Conservation (phyloP, 2,888 invertebrate species). For the Macrostomum cliftonense region DNA sequence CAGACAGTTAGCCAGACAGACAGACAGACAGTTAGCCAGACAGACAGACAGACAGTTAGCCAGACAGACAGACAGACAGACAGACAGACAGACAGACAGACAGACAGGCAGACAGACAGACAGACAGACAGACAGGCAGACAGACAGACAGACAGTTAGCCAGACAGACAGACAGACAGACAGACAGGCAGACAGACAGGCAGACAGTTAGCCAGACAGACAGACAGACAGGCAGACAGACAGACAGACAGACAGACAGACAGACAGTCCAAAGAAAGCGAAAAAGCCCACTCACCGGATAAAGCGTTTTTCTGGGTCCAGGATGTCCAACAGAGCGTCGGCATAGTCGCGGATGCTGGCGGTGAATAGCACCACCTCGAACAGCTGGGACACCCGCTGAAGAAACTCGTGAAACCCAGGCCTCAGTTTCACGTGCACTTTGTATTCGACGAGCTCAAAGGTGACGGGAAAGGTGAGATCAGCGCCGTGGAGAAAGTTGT, state of each 20-base stretch:
- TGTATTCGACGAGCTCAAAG: no score
- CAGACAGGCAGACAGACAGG: background rate
- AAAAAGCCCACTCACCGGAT: slow-evolving; percentile 49
- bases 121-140: background rate
- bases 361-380: slow-evolving; percentile 82
- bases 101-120: background rate
- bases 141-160: background rate
- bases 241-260: slow-evolving; percentile 2
- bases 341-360: slow-evolving; percentile 87
- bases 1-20: no score
- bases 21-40: no score
- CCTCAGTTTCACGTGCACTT: slow-evolving; percentile 36
- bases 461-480: no score
- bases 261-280: background rate
- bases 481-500: no score
- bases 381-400: slow-evolving; percentile 62
- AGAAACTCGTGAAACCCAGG: slow-evolving; percentile 79
- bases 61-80: background rate
- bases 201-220: background rate
- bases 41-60: no score
- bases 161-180: slow-evolving; percentile 4
- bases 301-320: slow-evolving; percentile 68
- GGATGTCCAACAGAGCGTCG: slow-evolving; percentile 68
- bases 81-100: background rate
- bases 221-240: background rate